phyloP scores from a whole-genome alignment of 2,888 invertebrate genomes.

The Nasonovia ribisnigri region DNA sequence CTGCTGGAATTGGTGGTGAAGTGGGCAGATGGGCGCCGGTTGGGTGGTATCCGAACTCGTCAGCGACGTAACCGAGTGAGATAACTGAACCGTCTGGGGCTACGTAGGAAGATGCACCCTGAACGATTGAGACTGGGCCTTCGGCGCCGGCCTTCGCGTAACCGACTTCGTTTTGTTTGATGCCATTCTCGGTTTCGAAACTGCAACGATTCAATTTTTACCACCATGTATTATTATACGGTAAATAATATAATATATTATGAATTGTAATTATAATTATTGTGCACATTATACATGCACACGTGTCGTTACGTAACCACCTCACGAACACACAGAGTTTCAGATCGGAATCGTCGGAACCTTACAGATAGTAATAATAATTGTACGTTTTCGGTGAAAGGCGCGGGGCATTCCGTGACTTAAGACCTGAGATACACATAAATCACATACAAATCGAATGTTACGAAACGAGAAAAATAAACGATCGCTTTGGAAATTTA shows the following conservation, averaged over 20 bases:
- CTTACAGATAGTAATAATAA: not conserved
- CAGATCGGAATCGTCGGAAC: not conserved
- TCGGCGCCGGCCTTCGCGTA: slow-evolving; percentile 74
- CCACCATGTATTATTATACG: not conserved
- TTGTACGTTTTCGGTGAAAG: slow-evolving; percentile 12
- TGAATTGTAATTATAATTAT: not conserved
- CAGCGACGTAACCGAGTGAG: slow-evolving; percentile 73
- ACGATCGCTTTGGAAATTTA: not conserved
- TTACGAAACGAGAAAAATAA: not conserved
- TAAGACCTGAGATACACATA: not conserved
- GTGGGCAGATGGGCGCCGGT: slow-evolving; percentile 83
- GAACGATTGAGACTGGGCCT: slow-evolving; percentile 72
- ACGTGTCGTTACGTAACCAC: not conserved
- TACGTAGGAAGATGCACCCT: slow-evolving; percentile 82
- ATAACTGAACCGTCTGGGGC: slow-evolving; percentile 77
- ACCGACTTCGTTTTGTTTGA: slow-evolving; percentile 71
- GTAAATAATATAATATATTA: not conserved
- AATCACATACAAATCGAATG: not conserved
- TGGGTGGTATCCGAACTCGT: slow-evolving; percentile 70
- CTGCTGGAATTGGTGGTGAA: slow-evolving; percentile 82
- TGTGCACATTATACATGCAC: not conserved
- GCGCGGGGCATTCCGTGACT: not conserved
- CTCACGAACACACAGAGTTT: not conserved
- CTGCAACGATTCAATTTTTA: slow-evolving; percentile 67
- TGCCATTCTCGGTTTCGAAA: slow-evolving; percentile 72